Evolutionary conservation across 1,140 invertebrate genomes (phyloP).

Genomic region (Coptotermes formosanus): DNA sequence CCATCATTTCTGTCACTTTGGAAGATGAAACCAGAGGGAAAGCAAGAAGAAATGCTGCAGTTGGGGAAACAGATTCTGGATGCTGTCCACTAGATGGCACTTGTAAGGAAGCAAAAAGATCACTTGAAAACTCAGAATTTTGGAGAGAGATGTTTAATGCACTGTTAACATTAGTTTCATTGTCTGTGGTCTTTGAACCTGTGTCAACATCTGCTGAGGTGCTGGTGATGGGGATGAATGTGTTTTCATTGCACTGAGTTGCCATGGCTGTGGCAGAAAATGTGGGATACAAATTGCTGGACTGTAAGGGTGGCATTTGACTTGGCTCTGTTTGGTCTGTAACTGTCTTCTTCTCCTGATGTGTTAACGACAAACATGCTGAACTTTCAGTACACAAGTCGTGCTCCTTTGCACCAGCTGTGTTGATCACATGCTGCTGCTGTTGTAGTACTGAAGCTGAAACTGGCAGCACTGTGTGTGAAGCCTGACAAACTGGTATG

Average conservation of each 20-base stretch:
- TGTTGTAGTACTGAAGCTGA: not conserved
- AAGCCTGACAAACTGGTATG: not conserved
- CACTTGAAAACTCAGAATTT: conserved; percentile 67
- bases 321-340: not conserved
- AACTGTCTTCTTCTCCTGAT: not conserved
- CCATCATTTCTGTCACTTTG: conserved; percentile 54
- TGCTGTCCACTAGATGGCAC: conserved; percentile 61
- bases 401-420: not conserved
- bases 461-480: not conserved
- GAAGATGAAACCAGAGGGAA: conserved; percentile 67
- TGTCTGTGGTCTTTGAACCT: not conserved
- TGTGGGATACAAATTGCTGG: not conserved
- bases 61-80: conserved; percentile 69
- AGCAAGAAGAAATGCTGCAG: conserved; percentile 71
- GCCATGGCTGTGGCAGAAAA: not conserved
- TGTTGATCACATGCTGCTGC: not conserved
- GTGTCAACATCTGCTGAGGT: not conserved
- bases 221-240: not conserved
- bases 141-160: conserved; percentile 44
- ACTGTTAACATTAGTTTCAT: not conserved
- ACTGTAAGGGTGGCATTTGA: not conserved
- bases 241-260: not conserved
- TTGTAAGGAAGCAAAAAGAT: conserved; percentile 67
- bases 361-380: not conserved
- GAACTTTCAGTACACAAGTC: not conserved